Base-by-base conservation (phyloP, 2,113 vertebrate genomes). In the Nyctereutes procyonoides region DNA sequence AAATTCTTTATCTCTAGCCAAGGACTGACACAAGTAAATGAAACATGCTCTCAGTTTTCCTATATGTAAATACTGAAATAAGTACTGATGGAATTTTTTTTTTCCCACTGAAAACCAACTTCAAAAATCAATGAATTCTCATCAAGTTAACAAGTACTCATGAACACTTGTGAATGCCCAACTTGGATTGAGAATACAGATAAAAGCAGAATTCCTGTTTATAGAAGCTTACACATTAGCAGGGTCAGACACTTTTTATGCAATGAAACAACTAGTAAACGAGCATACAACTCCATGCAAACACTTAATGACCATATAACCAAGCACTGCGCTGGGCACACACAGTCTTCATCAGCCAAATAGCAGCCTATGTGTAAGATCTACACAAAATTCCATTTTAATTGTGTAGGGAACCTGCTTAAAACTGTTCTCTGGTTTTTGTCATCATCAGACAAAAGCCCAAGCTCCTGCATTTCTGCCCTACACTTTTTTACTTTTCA, bases 151-250 rank as follows among this genome's bases (percentile, higher is more conserved):
- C 4, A 80, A 62, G 77, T 69, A 88, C 28, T 90, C 32, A 55
- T 0, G 32, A 92, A 88, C 74, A 88, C 35, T n/a, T 56, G 62
- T 71, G 55, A 79, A 80, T 22, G 38, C 14, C 81, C 38, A 73
- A 60, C 24, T 55, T 63, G 55, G 55, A 73, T 1, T 60, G 22
- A 89, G 53, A 82, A 88, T 26, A 92, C 43, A 65, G 3, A 92
- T 8, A 76, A 80, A 90, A 90, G 58, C 4, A 94, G 32, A 96
- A 94, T 71, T 93, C 56, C 24, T 92, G 73, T 79, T 94, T 77
- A 32, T 10, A 90, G 17, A 76, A 62, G 62, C 48, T 81, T 71
- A 92, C 26, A 69, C 63, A 48, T 77, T 65, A 96, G 69, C 24
- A 56, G 58, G 16, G 56, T 55, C 60, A 85, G 48, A 95, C 58